phyloP scores from a whole-genome alignment of 2,888 invertebrate species.

The Coronaproctus castanopsis region DNA sequence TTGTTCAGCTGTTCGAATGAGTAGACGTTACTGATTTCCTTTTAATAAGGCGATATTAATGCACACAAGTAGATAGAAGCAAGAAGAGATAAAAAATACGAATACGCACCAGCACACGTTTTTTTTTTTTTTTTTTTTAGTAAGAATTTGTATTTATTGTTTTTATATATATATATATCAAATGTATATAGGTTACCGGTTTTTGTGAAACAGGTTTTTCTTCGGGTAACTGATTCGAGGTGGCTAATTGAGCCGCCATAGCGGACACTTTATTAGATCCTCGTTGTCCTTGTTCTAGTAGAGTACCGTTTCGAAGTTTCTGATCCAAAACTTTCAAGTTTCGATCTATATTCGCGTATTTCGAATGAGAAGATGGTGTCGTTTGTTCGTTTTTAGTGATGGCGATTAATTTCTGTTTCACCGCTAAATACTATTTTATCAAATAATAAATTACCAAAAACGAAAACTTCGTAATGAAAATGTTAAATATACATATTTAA shows the following conservation, averaged over 20 bases:
- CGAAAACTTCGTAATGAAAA: too few species aligned
- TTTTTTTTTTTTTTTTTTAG: too few species aligned
- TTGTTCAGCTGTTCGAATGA: too few species aligned
- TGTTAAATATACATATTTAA: too few species aligned
- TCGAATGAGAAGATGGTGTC: slow-evolving; percentile 35
- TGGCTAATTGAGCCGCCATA: slow-evolving; percentile 59
- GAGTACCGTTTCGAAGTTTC: slow-evolving; percentile 55
- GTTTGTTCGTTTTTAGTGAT: slow-evolving; percentile 33
- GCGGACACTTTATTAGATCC: slow-evolving; percentile 62
- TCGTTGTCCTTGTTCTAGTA: slow-evolving; percentile 38
- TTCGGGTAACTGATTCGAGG: slow-evolving; percentile 14
- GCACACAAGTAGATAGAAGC: too few species aligned
- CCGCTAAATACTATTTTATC: slow-evolving; percentile 27
- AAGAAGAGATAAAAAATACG: too few species aligned
- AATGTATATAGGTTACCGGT: too few species aligned
- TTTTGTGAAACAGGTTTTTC: slow-evolving; percentile 10
- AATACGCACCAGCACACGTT: too few species aligned
- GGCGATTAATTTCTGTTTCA: slow-evolving; percentile 37
- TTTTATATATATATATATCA: too few species aligned
- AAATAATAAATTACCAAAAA: slow-evolving; percentile 8
- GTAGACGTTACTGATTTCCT: too few species aligned
- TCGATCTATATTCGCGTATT: slow-evolving; percentile 50
- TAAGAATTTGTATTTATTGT: too few species aligned
- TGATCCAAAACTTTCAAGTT: slow-evolving; percentile 47
- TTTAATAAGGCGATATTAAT: too few species aligned